Evolutionary conservation across 53 echinoderm and acorn worm species (phyloP).

Genomic region (Patiria pectinifera): DNA sequence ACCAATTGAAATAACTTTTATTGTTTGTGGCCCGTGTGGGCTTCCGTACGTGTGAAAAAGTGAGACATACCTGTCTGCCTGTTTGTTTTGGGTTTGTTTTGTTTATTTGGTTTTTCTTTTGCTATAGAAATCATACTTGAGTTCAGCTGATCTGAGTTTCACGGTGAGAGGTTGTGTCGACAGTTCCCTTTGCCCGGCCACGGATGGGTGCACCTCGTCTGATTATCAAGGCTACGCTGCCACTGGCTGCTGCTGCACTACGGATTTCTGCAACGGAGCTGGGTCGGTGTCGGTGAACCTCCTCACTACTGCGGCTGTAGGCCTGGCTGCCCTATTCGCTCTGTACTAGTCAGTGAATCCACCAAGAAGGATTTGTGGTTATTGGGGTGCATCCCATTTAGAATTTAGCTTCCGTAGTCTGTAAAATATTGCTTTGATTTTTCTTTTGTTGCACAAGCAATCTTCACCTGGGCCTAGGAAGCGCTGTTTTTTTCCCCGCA

Average conservation of each 20-base stretch:
- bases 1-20: not conserved
- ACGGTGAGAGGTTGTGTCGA: not conserved
- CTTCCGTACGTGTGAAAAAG: not conserved
- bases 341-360: not conserved
- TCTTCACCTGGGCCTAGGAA: too few species aligned
- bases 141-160: too few species aligned
- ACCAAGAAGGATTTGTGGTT: too few species aligned
- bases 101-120: too few species aligned
- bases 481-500: too few species aligned
- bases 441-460: too few species aligned
- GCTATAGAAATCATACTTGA: too few species aligned
- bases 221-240: not conserved
- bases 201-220: not conserved
- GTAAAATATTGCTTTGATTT: too few species aligned
- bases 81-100: too few species aligned
- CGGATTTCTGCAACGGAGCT: conserved; percentile 7
- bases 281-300: not conserved
- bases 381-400: too few species aligned
- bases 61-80: too few species aligned
- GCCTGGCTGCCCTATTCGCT: not conserved
- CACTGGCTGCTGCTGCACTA: not conserved
- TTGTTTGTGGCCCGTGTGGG: not conserved
- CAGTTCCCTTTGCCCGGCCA: not conserved
- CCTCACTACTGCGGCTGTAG: not conserved
- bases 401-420: too few species aligned